Base-by-base conservation (phyloP, 2,113 vertebrate species). In the Apaloderma vittatum region DNA sequence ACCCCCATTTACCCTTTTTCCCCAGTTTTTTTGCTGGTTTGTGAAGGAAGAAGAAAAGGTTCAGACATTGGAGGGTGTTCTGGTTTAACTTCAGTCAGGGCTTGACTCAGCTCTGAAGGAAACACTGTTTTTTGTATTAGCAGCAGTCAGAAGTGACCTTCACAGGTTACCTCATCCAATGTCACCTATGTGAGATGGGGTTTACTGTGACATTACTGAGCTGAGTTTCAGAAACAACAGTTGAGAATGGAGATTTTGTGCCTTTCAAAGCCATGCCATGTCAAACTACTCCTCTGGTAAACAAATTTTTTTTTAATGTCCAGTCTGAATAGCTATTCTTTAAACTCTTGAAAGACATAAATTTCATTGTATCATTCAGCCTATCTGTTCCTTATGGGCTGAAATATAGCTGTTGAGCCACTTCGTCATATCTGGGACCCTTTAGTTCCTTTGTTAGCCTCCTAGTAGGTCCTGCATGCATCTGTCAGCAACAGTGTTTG, bases 41-140 rank as follows among this genome's bases (percentile, higher is more conserved):
- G 58, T 75, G 91, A 96, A 93, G 54, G 77, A 90, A 96, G 40
- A 87, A 85, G 85, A 59, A 91, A 86, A 86, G n/a, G 36, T 71
- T 93, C 46, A 71, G 72, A 57, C 61, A 61, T 3, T 52, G 66
- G 79, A 92, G 32, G 12, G 36, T 84, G 55, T 77, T 88, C 34
- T 79, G 36, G 67, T 79, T 63, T 68, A 75, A 62, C 24, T 67
- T 45, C 46, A 71, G 2, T 72, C 63, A 65, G 51, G n/a, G 48
- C 27, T 86, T 6, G 9, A 37, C 21, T 57, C n/a, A n/a, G 19
- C n/a, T 81, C 52, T 80, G 36, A 74, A 83, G 83, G 29, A 85
- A 88, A 29, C 29, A 17, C 45, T 75, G 49, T 9, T 45, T 55
- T 66, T 72, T 88, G 5, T 23, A 20, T 46, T 24, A 65, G 55